A percentile compares a stretch with the other conserved stretches of the same genome.
These are phyloP conservation scores for Alethe castanea DNA, from an alignment of 2,113 vertebrate species.

Conservation along the genomic window DNA sequence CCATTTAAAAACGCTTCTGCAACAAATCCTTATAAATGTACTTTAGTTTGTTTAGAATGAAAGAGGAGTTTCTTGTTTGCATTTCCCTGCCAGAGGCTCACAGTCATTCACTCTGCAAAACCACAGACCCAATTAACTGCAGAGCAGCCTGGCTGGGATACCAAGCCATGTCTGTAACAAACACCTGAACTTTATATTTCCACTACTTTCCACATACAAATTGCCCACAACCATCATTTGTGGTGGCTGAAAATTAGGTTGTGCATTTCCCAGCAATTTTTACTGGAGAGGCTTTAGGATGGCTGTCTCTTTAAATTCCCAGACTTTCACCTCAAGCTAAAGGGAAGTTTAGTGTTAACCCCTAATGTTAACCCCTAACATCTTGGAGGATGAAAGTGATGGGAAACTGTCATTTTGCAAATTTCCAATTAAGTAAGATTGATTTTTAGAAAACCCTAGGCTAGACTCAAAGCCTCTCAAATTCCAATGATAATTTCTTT, in stretches of 20 bases:
- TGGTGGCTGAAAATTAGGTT: neutral
- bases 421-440: neutral
- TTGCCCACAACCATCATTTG: neutral
- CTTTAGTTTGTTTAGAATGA: neutral
- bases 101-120: neutral
- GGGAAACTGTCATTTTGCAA: neutral
- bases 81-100: neutral
- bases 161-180: neutral
- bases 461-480: neutral
- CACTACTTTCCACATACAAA: neutral
- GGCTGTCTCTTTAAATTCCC: neutral
- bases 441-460: neutral
- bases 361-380: neutral
- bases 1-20: neutral
- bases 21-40: neutral
- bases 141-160: neutral
- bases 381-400: neutral
- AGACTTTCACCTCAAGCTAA: neutral
- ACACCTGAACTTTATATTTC: slow-evolving; percentile 1
- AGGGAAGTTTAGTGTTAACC: neutral
- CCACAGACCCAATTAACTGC: neutral
- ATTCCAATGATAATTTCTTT: neutral
- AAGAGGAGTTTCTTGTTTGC: neutral
- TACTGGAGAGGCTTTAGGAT: neutral
- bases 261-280: neutral